Evolutionary conservation across 2,113 vertebrate genomes (phyloP).

Genomic region (Dermatemys mawii): DNA sequence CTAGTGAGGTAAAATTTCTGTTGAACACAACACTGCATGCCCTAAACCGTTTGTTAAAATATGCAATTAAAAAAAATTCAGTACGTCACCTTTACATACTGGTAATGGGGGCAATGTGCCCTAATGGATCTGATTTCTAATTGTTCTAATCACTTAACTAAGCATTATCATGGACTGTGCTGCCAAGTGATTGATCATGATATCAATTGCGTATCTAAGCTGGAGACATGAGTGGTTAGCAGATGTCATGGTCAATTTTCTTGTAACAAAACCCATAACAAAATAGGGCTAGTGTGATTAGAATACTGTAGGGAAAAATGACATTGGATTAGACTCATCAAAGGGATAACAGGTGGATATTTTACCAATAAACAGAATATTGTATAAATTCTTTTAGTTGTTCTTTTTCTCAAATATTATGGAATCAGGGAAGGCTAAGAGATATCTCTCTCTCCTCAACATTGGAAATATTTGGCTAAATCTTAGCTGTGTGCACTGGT

Average conservation of each 20-base stretch:
- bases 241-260: slow-evolving; percentile 24
- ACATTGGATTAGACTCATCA: neutral
- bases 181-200: neutral
- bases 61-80: neutral
- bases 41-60: neutral
- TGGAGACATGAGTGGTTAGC: neutral
- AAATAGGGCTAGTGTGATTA: neutral
- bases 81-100: neutral
- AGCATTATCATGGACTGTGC: neutral
- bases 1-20: neutral
- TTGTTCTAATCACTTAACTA: neutral
- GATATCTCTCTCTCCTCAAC: neutral
- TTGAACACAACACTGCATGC: neutral
- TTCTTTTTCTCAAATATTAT: neutral
- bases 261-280: neutral
- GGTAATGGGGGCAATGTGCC: neutral
- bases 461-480: neutral
- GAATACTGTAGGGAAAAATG: neutral
- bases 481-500: fast-evolving
- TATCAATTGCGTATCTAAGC: neutral
- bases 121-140: slow-evolving; percentile 24
- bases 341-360: neutral
- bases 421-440: neutral
- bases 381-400: neutral
- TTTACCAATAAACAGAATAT: neutral